Evolutionary conservation across 1,140 invertebrate species (phyloP).

Genomic region (Drosophila kanapiae): DNA sequence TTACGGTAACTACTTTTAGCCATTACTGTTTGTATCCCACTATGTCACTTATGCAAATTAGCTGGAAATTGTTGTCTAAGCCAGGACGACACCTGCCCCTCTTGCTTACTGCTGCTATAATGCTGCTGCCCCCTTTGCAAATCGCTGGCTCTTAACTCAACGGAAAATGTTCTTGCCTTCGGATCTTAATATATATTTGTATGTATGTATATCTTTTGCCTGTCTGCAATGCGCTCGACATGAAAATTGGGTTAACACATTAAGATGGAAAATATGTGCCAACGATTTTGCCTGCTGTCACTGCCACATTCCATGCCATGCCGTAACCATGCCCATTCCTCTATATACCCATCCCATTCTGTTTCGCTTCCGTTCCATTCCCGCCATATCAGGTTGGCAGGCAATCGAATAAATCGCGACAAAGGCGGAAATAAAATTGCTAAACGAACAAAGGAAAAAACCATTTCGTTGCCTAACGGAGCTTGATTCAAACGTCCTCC

Average conservation of each 20-base stretch:
- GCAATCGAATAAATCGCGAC: slow-evolving; percentile 79
- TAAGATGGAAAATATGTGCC: slow-evolving; percentile 60
- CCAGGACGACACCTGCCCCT: slow-evolving; percentile 22
- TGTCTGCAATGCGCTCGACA: slow-evolving; percentile 54
- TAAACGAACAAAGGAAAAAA: slow-evolving; percentile 68
- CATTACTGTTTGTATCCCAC: slow-evolving; percentile 6
- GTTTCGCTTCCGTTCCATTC: slow-evolving; percentile 17
- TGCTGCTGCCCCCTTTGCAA: slow-evolving; percentile 2
- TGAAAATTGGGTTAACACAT: slow-evolving; percentile 81
- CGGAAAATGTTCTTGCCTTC: slow-evolving; percentile 22
- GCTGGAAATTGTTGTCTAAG: slow-evolving; percentile 34
- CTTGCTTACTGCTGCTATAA: slow-evolving; percentile 5
- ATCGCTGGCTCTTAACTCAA: slow-evolving; percentile 22
- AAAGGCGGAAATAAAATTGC: slow-evolving; percentile 81
- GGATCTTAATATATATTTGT: slow-evolving; percentile 10
- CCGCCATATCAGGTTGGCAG: slow-evolving; percentile 65
- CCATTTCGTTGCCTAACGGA: slow-evolving; percentile 54
- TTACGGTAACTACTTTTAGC: slow-evolving; percentile 7
- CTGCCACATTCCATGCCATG: slow-evolving; percentile 41
- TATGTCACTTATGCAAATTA: slow-evolving; percentile 69
- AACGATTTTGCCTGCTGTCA: slow-evolving; percentile 35
- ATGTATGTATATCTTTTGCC: background rate
- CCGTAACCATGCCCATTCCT: background rate
- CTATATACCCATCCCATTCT: slow-evolving; percentile 15
- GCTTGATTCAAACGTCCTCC: slow-evolving; percentile 30